Percentiles rank a stretch among this genome's conserved stretches.
Conservation (phyloP, 2,113 vertebrate genomes). For the Fulmarus glacialis region DNA sequence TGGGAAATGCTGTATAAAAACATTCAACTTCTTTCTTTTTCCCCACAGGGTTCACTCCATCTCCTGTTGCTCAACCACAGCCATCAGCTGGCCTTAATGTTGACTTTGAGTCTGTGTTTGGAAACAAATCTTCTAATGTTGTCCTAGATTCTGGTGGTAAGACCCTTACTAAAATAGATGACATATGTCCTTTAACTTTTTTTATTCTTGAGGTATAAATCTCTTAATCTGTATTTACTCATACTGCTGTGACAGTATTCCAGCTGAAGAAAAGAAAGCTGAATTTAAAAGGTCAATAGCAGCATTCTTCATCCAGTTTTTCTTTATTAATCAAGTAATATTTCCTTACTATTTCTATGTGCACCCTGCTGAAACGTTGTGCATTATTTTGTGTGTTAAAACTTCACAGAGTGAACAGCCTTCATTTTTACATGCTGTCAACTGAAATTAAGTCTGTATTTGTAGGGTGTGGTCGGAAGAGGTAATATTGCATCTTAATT, state of each 20-base stretch:
- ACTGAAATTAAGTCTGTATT: not conserved
- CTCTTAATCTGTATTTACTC: not conserved
- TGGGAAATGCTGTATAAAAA: not conserved
- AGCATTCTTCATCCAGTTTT: not conserved
- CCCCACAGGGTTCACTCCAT: conserved; percentile 84
- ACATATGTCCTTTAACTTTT: not conserved
- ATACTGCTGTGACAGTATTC: not conserved
- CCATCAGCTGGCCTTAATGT: conserved; percentile 89
- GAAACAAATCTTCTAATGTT: conserved; percentile 88
- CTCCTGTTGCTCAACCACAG: conserved; percentile 85
- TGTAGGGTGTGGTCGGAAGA: not conserved
- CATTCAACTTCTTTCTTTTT: not conserved
- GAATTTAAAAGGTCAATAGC: not conserved
- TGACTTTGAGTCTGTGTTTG: conserved; percentile 96
- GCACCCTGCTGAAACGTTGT: not conserved
- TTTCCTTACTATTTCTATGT: not conserved
- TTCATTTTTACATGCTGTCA: not conserved
- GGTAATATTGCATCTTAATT: not conserved
- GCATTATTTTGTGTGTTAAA: not conserved
- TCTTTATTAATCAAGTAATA: not conserved
- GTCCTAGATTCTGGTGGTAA: conserved; percentile 88
- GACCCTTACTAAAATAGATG: conserved; percentile 31
- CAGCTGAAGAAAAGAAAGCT: not conserved
- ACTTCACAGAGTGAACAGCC: not conserved
- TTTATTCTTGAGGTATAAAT: not conserved